A percentile compares a stretch with the other conserved stretches of the same genome.
phyloP scores from a whole-genome alignment of 2,113 vertebrate genomes.

The Rhynchopsitta pachyrhyncha region DNA sequence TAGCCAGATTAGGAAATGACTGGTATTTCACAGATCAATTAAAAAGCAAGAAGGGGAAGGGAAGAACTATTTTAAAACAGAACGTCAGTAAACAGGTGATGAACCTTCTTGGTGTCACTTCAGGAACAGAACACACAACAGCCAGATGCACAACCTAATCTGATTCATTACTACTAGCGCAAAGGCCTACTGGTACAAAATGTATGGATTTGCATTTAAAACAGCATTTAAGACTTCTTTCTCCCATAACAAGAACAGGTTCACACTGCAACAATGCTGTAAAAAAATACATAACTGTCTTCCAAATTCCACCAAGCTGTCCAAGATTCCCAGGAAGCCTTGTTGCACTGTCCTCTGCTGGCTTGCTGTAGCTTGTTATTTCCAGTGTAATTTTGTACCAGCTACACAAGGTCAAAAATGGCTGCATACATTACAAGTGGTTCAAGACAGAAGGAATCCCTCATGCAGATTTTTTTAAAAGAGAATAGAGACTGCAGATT shows the following conservation, averaged over 20 bases:
- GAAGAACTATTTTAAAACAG: background rate
- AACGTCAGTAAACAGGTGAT: background rate
- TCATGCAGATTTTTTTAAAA: conserved; percentile 71
- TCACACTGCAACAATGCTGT: conserved; percentile 40
- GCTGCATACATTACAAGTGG: conserved; percentile 67
- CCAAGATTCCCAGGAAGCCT: conserved; percentile 63
- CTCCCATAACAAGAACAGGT: conserved; percentile 43
- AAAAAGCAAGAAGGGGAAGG: background rate
- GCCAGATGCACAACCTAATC: conserved; percentile 18
- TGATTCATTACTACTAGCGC: background rate
- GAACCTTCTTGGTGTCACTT: background rate
- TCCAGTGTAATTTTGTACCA: conserved; percentile 67
- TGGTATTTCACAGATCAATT: background rate
- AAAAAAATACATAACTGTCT: conserved; percentile 56
- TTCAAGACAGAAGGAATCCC: conserved; percentile 69
- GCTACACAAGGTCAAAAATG: conserved; percentile 64
- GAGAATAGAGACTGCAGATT: conserved; percentile 63
- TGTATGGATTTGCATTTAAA: conserved; percentile 45
- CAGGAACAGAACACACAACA: conserved; percentile 18
- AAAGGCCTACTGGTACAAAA: conserved; percentile 55
- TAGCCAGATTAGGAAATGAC: background rate
- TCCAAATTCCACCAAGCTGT: conserved; percentile 65
- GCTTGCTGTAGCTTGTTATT: conserved; percentile 66
- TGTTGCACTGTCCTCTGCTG: conserved; percentile 64
- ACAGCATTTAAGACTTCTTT: conserved; percentile 49